Base-by-base conservation (phyloP, 2,888 invertebrate species). In the Cremastinae sp. region DNA sequence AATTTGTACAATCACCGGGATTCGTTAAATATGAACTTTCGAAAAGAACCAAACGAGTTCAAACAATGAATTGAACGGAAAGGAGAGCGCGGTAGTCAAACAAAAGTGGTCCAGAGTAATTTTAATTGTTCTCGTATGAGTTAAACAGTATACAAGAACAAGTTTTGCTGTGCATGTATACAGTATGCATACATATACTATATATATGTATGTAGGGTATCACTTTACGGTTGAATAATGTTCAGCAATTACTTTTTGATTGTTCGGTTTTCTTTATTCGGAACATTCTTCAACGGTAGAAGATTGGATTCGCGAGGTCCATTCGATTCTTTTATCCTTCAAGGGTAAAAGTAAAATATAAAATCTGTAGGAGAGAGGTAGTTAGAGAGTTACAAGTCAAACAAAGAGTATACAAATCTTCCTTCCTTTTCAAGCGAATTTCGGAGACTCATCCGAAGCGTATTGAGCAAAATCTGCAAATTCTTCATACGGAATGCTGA, bases 321-420 rank as follows among this genome's bases (percentile, higher is more conserved):
- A n/a, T n/a, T n/a, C n/a, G n/a, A n/a, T n/a, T n/a, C n/a, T n/a
- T n/a, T n/a, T n/a, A n/a, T n/a, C n/a, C n/a, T n/a, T n/a, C n/a
- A 62, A 68, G 55, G 79, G 69, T 78, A 56, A 72, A 80, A 80
- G 74, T 76, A 78, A 80, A 79, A 79, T 79, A 79, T 76, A 74
- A 80, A 74, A 69, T 70, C 53, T 64, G 47, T 53, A 35, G 18
- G 39, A 51, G 64, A 39, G 66, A 41, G 64, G 61, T 68, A 70
- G 77, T 77, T 75, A 51, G 62, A 80, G 72, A 79, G 78, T n/a
- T 68, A 62, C 70, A 80, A 79, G 72, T 80, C 65, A 79, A 80
- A 79, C 79, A 80, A 76, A 78, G 72, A 74, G 75, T 78, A 71
- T 71, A 75, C 72, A 73, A 65, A 41, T 28, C 18, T 58, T 12